Conservation (phyloP, 2,113 vertebrate genomes). For the Calyptommatus sinebrachiatus region DNA sequence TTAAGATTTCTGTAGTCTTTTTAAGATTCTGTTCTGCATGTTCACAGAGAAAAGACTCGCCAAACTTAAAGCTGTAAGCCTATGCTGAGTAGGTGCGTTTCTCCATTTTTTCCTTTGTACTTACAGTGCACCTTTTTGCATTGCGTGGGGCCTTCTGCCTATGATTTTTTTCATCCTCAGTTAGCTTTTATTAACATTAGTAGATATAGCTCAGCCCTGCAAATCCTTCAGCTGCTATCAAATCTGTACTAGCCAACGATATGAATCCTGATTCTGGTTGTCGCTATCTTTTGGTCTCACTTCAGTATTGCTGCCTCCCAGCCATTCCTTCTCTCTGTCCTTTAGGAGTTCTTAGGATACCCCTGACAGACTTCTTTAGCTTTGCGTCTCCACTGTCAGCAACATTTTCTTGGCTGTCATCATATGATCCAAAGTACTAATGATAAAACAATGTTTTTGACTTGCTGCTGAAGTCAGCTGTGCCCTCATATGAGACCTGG, state of each 20-base stretch:
- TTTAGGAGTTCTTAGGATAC: constrained; percentile 24
- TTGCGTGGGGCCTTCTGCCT: constrained; percentile 11
- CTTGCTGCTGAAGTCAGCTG: accelerated
- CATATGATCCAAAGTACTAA: constrained; percentile 9
- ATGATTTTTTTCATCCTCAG: constrained; percentile 18
- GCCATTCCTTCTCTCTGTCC: not conserved
- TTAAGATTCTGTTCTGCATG: accelerated
- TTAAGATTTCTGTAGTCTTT: not conserved
- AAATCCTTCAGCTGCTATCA: constrained; percentile 37
- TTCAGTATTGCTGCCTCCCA: not conserved
- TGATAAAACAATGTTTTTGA: constrained; percentile 1
- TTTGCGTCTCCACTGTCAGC: constrained; percentile 3
- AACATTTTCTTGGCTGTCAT: constrained; percentile 19
- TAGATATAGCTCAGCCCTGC: constrained; percentile 32
- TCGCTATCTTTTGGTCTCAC: constrained; percentile 12
- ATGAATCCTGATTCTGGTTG: constrained; percentile 25
- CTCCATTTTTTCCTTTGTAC: constrained; percentile 3
- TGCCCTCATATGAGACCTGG: not conserved
- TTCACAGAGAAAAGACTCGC: not conserved
- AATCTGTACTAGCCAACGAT: constrained; percentile 28
- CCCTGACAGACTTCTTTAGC: not conserved
- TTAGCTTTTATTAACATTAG: constrained; percentile 37
- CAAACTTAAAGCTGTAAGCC: not conserved
- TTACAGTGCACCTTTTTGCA: constrained; percentile 12
- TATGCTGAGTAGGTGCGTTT: not conserved